phyloP scores from a whole-genome alignment of 2,888 invertebrate genomes.

The Subacronicta megacephala region DNA sequence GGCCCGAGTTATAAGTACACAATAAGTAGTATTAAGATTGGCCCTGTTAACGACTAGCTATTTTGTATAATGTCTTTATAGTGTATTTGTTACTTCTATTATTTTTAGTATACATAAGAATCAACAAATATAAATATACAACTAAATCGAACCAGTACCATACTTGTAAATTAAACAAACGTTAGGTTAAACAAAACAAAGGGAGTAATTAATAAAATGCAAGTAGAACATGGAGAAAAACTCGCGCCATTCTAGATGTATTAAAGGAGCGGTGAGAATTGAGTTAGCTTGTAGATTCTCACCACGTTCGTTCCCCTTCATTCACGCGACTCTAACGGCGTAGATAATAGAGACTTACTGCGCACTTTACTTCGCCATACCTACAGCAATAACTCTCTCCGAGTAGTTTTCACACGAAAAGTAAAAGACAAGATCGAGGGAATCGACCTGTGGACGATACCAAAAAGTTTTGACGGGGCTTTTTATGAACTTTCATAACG shows the following conservation, averaged over 20 bases:
- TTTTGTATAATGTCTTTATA: no score
- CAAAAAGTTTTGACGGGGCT: constrained; percentile 63
- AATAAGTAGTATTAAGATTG: no score
- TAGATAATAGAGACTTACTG: constrained; percentile 89
- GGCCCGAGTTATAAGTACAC: no score
- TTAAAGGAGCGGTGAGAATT: constrained; percentile 72
- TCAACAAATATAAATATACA: not conserved
- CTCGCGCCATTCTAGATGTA: constrained; percentile 62
- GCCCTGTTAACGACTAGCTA: no score
- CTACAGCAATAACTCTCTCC: constrained; percentile 82
- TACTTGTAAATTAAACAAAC: constrained; percentile 1
- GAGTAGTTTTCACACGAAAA: constrained; percentile 79
- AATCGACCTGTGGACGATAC: constrained; percentile 67
- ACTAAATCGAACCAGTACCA: not conserved
- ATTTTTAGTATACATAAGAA: no score
- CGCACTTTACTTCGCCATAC: constrained; percentile 85
- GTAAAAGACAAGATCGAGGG: constrained; percentile 64
- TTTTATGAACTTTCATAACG: constrained; percentile 63
- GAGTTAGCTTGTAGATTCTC: constrained; percentile 82
- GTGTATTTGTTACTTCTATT: no score
- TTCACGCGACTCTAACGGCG: constrained; percentile 87
- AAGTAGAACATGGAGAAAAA: constrained; percentile 63
- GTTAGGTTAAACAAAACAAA: constrained; percentile 14
- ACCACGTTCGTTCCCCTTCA: constrained; percentile 85
- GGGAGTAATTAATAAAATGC: constrained; percentile 64